Evolutionary conservation across 2,113 vertebrate species (phyloP), one percentile per base, ranked within the genome.

Genomic region (Ranitomeya imitator): DNA sequence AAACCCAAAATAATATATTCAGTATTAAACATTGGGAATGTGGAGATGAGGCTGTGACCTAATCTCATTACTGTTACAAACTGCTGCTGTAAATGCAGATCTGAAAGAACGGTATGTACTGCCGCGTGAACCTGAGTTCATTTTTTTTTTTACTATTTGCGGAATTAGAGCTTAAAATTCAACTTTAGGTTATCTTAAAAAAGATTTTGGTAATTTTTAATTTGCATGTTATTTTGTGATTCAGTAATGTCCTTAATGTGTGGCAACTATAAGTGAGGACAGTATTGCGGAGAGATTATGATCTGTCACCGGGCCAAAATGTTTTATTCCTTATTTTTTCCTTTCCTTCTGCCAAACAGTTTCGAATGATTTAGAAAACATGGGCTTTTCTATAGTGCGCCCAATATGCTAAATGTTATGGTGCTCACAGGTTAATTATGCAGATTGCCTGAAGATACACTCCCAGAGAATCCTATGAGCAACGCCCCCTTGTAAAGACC

Each of bases 1-100:
- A 83, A 63, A 74, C 37, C 0, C 26, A 69, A 63, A 61, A 61
- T 77, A 76, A 88, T 77, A 74, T 83, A 83, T 88, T 83, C 71
- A 37, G 71, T 52, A 79, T 65, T 85, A 89, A 59, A 76, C 82
- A 85, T 89, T 84, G 85, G 73, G 82, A 69, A 79, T 60, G 81
- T 26, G 59, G 73, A 89, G 81, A 89, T 65, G 45, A 60, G 73
- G 87, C 57, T 61, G 76, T 52, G 87, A 88, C 87, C 87, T 88
- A 83, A 89, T 85, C 81, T 89, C 81, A 85, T 89, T 84, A 85
- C 82, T 85, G 73, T 76, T 88, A 83, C 87, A 83, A 77, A 83
- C 87, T 76, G 59, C 71, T 84, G 81, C 81, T 79, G 59, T 65
- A 78, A 89, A 84, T 89, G 74, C 87, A 85, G 82, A 79, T 85